phyloP scores from a whole-genome alignment of 1,140 invertebrate species.

The Armadillidium nasatum region DNA sequence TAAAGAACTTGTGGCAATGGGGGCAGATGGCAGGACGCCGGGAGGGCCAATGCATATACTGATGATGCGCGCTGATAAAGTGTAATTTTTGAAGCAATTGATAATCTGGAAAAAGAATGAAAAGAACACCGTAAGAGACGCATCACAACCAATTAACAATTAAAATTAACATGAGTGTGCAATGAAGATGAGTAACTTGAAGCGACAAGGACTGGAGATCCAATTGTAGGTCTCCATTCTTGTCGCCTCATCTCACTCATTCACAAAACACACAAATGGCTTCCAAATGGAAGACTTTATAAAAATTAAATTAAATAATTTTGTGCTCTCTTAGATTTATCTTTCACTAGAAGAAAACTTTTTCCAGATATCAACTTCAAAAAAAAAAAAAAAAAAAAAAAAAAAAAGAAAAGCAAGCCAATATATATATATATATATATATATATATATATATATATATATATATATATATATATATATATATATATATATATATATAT shows the following conservation, averaged over 20 bases:
- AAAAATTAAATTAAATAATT: neutral
- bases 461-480: constrained; percentile 30
- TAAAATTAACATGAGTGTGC: neutral
- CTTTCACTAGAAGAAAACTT: neutral
- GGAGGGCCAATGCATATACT: constrained; percentile 45
- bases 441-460: constrained; percentile 35
- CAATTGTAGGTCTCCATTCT: no score
- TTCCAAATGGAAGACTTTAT: neutral
- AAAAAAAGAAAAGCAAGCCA: neutral
- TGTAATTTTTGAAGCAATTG: constrained; percentile 46
- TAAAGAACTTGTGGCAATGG: constrained; percentile 45
- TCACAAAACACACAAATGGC: neutral
- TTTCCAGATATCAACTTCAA: constrained; percentile 8
- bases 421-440: constrained; percentile 31
- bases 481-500: constrained; percentile 23
- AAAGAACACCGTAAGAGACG: constrained; percentile 29
- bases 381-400: neutral
- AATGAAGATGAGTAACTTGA: no score
- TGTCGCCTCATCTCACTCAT: no score
- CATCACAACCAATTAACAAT: neutral
- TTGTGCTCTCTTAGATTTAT: neutral
- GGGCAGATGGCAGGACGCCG: constrained; percentile 45
- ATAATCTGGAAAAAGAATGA: constrained; percentile 46
- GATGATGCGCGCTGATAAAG: constrained; percentile 44
- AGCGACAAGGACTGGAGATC: no score